Conservation (phyloP, 2,113 vertebrate species). For the Parus major region DNA sequence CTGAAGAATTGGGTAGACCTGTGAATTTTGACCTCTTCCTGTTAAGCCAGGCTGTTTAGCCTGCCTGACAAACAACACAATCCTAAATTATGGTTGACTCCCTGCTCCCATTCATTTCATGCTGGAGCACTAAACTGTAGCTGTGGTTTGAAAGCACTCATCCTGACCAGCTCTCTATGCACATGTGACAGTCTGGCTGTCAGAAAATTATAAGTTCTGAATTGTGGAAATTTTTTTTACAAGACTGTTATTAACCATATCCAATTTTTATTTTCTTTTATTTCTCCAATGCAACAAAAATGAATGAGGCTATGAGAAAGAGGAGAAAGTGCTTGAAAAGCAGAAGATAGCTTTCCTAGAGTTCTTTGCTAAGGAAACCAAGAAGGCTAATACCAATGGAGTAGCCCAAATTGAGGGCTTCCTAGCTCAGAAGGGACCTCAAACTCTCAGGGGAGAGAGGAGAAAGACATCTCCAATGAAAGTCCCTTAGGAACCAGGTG, state of each 20-base stretch:
- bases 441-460: not conserved
- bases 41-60: not conserved
- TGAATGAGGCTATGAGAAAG: not conserved
- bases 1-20: not conserved
- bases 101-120: not conserved
- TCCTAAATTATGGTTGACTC: not conserved
- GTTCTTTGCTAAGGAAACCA: not conserved
- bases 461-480: not conserved
- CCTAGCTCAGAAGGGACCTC: not conserved
- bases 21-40: not conserved
- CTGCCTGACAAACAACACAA: not conserved
- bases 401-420: not conserved
- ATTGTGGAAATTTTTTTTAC: not conserved
- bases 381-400: not conserved
- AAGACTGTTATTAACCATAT: not conserved
- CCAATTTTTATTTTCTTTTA: not conserved
- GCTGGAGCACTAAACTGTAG: not conserved
- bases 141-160: not conserved
- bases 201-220: not conserved
- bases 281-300: not conserved
- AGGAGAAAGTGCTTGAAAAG: not conserved
- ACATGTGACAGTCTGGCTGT: not conserved
- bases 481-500: not conserved
- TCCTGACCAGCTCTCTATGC: rapidly evolving
- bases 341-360: not conserved